A percentile compares a stretch with the other conserved stretches of the same genome.
Evolutionary conservation across 2,113 vertebrate species (phyloP).

Genomic region (Morone chrysops): DNA sequence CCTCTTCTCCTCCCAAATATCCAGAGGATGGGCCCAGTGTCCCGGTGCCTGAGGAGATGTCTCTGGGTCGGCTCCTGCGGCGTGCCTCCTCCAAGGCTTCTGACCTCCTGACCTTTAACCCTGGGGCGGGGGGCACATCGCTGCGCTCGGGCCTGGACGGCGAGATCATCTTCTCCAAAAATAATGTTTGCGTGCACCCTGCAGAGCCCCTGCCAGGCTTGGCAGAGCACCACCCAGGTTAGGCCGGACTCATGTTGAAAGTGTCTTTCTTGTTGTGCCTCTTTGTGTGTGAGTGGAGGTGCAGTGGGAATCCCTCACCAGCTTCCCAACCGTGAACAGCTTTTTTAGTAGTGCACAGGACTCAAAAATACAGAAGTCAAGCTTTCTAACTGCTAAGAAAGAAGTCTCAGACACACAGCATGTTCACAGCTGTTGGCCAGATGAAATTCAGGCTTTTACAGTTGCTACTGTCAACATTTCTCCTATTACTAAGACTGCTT

Average conservation of each 20-base stretch:
- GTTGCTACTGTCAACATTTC: neutral
- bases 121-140: constrained; percentile 82
- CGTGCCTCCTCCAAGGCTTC: constrained; percentile 96
- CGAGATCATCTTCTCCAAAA: constrained; percentile 98
- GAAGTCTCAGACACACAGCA: neutral
- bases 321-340: accelerated
- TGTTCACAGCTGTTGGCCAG: neutral
- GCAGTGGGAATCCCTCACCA: neutral
- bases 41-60: constrained; percentile 87
- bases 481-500: neutral
- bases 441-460: neutral
- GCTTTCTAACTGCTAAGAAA: neutral
- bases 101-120: constrained; percentile 93
- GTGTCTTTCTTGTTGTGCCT: neutral
- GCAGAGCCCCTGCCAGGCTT: constrained; percentile 90
- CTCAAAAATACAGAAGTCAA: neutral
- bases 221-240: constrained; percentile 96
- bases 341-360: neutral
- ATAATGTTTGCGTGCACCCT: constrained; percentile 97
- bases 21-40: constrained; percentile 92
- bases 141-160: constrained; percentile 86
- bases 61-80: constrained; percentile 98
- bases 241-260: neutral
- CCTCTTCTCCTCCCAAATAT: neutral
- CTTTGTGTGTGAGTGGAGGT: neutral